Evolutionary conservation across 2,888 invertebrate species (phyloP).

Genomic region (Gisinianus flammeolus): DNA sequence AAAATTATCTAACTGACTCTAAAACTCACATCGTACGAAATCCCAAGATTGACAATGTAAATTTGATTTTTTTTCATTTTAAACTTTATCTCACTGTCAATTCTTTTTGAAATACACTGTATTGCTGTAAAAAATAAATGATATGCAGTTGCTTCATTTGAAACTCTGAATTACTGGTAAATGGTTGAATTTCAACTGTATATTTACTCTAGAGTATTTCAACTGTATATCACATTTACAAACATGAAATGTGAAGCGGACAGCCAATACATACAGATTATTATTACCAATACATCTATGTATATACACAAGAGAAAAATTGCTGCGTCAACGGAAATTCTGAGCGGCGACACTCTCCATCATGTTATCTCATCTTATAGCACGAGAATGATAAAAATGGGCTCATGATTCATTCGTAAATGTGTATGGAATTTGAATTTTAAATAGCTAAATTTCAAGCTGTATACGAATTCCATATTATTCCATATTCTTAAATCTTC

Average conservation of each 20-base stretch:
- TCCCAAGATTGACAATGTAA: neutral
- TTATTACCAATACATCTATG: neutral
- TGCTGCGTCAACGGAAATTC: conserved; percentile 12
- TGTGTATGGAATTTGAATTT: too few species aligned
- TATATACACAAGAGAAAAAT: neutral
- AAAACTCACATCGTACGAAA: neutral
- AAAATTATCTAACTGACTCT: neutral
- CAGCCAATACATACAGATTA: neutral
- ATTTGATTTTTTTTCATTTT: neutral
- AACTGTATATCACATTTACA: neutral
- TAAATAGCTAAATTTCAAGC: too few species aligned
- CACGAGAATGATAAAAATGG: neutral
- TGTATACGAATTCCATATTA: too few species aligned
- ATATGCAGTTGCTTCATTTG: neutral
- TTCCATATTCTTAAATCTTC: too few species aligned
- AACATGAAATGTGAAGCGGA: neutral
- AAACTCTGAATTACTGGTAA: too few species aligned
- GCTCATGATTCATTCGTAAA: neutral
- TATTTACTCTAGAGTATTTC: neutral
- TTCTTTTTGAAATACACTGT: too few species aligned
- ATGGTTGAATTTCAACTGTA: neutral
- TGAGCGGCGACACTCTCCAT: conserved; percentile 9
- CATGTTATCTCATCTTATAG: neutral
- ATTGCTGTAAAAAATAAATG: neutral
- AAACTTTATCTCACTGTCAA: neutral